A percentile compares a stretch with the other conserved stretches of the same genome.
Conservation (phyloP, 2,113 vertebrate genomes). For the Regulus satrapa region DNA sequence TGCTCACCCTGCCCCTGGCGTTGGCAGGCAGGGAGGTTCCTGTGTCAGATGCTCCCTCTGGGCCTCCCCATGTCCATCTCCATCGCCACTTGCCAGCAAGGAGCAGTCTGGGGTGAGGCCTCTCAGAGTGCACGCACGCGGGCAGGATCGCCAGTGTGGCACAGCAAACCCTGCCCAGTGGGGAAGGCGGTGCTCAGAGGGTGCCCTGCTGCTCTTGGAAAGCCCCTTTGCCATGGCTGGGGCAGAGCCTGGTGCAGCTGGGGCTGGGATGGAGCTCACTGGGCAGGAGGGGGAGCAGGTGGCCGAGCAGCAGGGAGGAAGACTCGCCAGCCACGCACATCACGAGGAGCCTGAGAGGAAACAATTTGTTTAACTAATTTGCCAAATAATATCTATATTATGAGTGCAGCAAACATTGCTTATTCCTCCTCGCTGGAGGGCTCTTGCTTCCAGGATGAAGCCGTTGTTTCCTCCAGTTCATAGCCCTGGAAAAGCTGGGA, state of each 20-base stretch:
- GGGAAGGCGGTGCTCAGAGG: fast-evolving
- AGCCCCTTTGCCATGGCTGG: fast-evolving
- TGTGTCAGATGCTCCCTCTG: not conserved
- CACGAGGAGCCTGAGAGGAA: constrained; percentile 25
- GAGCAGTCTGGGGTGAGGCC: not conserved
- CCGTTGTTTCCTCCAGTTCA: not conserved
- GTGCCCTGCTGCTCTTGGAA: fast-evolving
- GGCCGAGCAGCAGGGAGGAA: constrained; percentile 23
- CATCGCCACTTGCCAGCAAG: fast-evolving
- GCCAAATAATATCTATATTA: constrained; percentile 62
- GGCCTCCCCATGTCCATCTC: not conserved
- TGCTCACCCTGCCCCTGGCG: not conserved
- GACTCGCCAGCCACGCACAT: not conserved
- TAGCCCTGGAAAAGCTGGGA: not conserved
- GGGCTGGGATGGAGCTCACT: not conserved
- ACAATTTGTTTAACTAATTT: constrained; percentile 52
- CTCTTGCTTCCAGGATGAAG: not conserved
- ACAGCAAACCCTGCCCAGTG: not conserved
- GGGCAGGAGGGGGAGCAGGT: constrained; percentile 43
- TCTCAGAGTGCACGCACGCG: too few species aligned
- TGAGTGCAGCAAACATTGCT: not conserved
- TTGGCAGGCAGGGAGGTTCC: not conserved
- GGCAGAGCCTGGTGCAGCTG: not conserved
- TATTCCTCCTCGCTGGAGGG: not conserved
- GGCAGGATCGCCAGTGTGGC: not conserved